Evolutionary conservation across 35 echinoderm and acorn worm genomes (phyloP), one percentile per base, ranked within the genome.

Genomic region (Apostichopus californicus): DNA sequence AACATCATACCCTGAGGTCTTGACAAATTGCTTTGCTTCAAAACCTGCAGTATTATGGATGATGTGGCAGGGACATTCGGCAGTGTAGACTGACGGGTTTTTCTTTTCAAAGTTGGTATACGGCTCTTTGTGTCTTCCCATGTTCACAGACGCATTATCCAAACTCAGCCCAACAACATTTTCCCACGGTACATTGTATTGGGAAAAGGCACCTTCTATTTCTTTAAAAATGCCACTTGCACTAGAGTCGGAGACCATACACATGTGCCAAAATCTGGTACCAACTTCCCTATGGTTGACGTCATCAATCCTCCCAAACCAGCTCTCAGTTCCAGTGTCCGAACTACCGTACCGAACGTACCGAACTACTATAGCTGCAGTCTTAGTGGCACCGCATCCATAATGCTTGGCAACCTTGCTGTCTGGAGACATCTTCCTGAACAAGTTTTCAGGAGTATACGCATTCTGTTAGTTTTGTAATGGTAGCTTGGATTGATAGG

Each of bases 391-490:
- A 1, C 78, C 78, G n/a, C 91, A 94, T n/a, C 65, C 58, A 58
- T 94, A 91, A 34, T 94, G 58, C 24, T 65, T 84, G 9, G 89
- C 89, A 61, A 94, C 86, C 1, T 91, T 25, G 8, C 25, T 81
- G 66, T 94, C 93, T 8, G 93, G 93, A 94, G 91, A 88, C 93
- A 94, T 94, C 15, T 88, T 83, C 6, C 65, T 7, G 34, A 94
- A 78, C 13, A 94, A 10, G 26, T 28, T 28, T 28, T 28, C 26
- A 28, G 26, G 26, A 28, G 26, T 28, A 28, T 28, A 28, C 26
- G 26, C 26, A 28, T 28, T 28, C 26, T 28, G 26, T 28, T 28
- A 28, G 26, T 28, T 28, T 28, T 28, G 26, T 28, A 28, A 28
- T 28, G 26, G 26, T 28, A 28, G 26, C 26, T 28, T 28, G 26